These are phyloP conservation scores for Perithous albicinctus DNA, from an alignment of 2,888 invertebrate genomes.

Conservation along the genomic window DNA sequence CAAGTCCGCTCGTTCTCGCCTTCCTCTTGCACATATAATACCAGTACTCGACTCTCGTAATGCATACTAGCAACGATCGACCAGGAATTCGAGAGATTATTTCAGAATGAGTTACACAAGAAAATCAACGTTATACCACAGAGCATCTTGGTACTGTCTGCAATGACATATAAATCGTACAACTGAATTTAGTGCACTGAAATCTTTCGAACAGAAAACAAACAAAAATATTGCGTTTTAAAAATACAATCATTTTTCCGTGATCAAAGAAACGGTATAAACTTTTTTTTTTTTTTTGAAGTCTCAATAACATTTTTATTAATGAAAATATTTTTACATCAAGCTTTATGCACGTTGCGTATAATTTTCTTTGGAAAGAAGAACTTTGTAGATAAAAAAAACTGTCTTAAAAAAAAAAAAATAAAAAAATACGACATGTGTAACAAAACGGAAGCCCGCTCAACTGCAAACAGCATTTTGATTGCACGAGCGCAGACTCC, in stretches of 20 bases:
- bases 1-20: constrained; percentile 38
- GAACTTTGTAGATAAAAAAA: not conserved
- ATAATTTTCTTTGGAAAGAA: not conserved
- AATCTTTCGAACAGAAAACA: not conserved
- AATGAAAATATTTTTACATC: too few species aligned
- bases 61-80: not conserved
- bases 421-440: not conserved
- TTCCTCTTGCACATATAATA: constrained; percentile 8
- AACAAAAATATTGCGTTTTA: not conserved
- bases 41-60: constrained; percentile 2
- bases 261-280: not conserved
- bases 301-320: too few species aligned
- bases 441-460: not conserved
- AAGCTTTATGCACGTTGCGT: too few species aligned
- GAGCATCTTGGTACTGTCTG: not conserved
- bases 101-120: not conserved
- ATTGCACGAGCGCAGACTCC: constrained; percentile 35
- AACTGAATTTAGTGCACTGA: not conserved
- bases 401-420: not conserved
- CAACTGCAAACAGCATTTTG: not conserved
- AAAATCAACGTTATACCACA: not conserved
- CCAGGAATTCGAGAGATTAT: constrained; percentile 12
- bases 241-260: not conserved
- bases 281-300: too few species aligned
- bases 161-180: not conserved